Evolutionary conservation across 1,140 invertebrate genomes (phyloP), one percentile per base, ranked within the genome.

Genomic region (Dinothrombium tinctorium): DNA sequence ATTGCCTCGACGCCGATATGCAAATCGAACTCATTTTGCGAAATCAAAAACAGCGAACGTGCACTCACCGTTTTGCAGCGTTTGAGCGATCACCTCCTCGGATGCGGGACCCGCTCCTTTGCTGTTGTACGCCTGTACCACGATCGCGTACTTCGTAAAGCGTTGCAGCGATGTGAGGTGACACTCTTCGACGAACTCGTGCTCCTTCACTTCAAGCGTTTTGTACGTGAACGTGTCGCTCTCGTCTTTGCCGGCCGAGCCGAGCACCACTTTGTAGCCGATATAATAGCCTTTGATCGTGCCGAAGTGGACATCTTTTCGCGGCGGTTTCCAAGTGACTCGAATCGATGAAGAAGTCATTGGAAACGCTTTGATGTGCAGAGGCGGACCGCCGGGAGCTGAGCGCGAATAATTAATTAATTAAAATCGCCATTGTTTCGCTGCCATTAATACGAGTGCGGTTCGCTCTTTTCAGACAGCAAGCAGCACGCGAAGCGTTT

Each of bases 71-170:
- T 35, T 42, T 20, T 36, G 24, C 14, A 37, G 17, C 20, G 84
- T 90, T 40, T 73, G 71, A 5, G 76, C 72, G 4, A 73, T 69
- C 20, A 79, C 69, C 50, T 82, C 76, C n/a, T 73, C 68, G 5
- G 78, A 84, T 17, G 74, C 68, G 1, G 84, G 84, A 24, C 84
- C 84, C 14, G 15, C 9, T 1, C 86, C 87, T 47, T 80, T 67
- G 25, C 74, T 76, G 50, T 92, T 95, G 54, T 82, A 90, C 2
- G 84, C 82, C 56, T 89, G 82, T 0, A 94, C 77, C n/a, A 48
- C 36, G 15, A 51, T 35, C 8, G 12, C 26, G 41, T 51, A 51
- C 21, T 49, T 44, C 12, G 46, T 46, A 15, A 33, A 29, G 22
- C 43, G 44, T 11, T 40, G 38, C 2, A 51, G 23, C 1, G 48